A percentile compares a stretch with the other conserved stretches of the same genome.
Conservation (phyloP, 1,140 invertebrate genomes). For the Anastrepha ludens region DNA sequence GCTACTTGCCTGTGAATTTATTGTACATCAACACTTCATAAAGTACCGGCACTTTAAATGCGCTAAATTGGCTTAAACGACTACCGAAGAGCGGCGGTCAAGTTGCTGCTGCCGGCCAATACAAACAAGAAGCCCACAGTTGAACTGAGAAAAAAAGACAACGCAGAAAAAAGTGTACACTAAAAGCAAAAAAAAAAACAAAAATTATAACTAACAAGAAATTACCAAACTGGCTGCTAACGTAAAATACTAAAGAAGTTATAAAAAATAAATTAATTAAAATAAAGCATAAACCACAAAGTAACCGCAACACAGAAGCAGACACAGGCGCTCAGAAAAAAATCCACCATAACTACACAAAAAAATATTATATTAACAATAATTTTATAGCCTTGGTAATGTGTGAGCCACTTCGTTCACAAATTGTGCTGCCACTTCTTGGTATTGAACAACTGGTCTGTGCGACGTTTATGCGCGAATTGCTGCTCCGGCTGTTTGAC, state of each 20-base stretch:
- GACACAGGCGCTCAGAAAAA: background rate
- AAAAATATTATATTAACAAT: conserved; percentile 31
- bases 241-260: no score
- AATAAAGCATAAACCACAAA: background rate
- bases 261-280: background rate
- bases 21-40: conserved; percentile 13
- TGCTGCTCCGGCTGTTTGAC: background rate
- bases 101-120: background rate
- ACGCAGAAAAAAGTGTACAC: background rate
- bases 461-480: background rate
- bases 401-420: background rate
- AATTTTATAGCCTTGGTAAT: background rate
- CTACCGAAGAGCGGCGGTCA: background rate
- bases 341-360: background rate
- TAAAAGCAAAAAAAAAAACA: background rate
- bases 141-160: background rate
- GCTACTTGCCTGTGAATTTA: conserved; percentile 7
- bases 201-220: background rate
- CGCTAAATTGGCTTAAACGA: conserved; percentile 39
- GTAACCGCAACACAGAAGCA: background rate
- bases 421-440: background rate
- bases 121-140: background rate
- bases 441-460: conserved; percentile 17
- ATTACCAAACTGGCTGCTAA: background rate
- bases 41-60: conserved; percentile 37